These are phyloP conservation scores for Salarias fasciatus DNA, from an alignment of 2,797 vertebrate genomes.

Conservation along the genomic window DNA sequence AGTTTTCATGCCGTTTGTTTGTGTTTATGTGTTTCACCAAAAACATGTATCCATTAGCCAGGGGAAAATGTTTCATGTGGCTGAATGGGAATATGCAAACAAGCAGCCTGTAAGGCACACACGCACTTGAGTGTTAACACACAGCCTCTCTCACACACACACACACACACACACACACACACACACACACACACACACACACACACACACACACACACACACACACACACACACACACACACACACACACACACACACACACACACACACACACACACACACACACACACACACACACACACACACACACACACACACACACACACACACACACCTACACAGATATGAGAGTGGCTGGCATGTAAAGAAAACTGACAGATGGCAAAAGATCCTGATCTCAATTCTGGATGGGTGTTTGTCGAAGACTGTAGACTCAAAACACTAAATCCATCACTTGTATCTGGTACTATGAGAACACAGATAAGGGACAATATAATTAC, in stretches of 20 bases:
- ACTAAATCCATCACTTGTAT: constrained; percentile 16
- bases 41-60: not conserved
- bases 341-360: constrained; percentile 36
- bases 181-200: constrained; percentile 39
- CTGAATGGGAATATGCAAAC: constrained; percentile 5
- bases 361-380: constrained; percentile 64
- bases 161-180: constrained; percentile 12
- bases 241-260: constrained; percentile 29
- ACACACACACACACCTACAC: constrained; percentile 17
- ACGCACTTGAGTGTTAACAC: constrained; percentile 41
- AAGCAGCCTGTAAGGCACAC: constrained; percentile 21
- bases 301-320: constrained; percentile 42
- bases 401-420: constrained; percentile 43
- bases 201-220: constrained; percentile 2
- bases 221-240: constrained; percentile 30
- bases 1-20: constrained; percentile 12
- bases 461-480: constrained; percentile 35
- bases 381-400: constrained; percentile 51
- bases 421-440: constrained; percentile 38
- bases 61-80: not conserved
- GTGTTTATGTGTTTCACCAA: not conserved
- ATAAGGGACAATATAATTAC: constrained; percentile 45
- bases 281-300: too few species aligned
- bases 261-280: too few species aligned
- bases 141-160: constrained; percentile 11